These are phyloP conservation scores for Malthinus seriepunctatus DNA, from an alignment of 2,888 invertebrate species.

Conservation along the genomic window DNA sequence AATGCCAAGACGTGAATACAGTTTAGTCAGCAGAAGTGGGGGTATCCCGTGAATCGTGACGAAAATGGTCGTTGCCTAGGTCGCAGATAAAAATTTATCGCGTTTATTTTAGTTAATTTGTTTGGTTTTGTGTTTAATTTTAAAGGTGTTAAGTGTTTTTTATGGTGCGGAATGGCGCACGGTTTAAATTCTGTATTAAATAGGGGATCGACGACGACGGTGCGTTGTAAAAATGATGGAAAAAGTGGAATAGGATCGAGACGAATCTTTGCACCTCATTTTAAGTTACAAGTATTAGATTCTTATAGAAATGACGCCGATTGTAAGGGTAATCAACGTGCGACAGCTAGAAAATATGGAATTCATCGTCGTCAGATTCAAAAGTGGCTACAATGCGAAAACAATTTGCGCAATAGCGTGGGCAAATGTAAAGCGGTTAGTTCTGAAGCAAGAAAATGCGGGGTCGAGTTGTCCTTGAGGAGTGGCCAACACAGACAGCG, in stretches of 20 bases:
- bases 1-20: slow-evolving; percentile 70
- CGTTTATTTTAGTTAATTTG: slow-evolving; percentile 48
- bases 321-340: slow-evolving; percentile 87
- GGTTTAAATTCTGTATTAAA: slow-evolving; percentile 60
- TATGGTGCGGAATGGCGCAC: slow-evolving; percentile 59
- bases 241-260: slow-evolving; percentile 72
- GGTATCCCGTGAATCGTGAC: slow-evolving; percentile 57
- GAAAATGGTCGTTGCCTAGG: slow-evolving; percentile 61
- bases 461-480: slow-evolving; percentile 48
- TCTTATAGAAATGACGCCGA: slow-evolving; percentile 85
- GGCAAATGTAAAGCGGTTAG: slow-evolving; percentile 51
- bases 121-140: slow-evolving; percentile 39
- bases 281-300: slow-evolving; percentile 86
- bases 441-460: slow-evolving; percentile 41
- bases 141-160: slow-evolving; percentile 16
- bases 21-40: slow-evolving; percentile 59
- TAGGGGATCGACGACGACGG: slow-evolving; percentile 43
- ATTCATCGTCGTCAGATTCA: slow-evolving; percentile 89
- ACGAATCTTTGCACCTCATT: slow-evolving; percentile 86
- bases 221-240: slow-evolving; percentile 55
- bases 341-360: slow-evolving; percentile 87
- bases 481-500: slow-evolving; percentile 49
- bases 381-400: slow-evolving; percentile 89
- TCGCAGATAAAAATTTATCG: slow-evolving; percentile 53
- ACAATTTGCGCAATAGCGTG: slow-evolving; percentile 75